Conservation (phyloP, 2,888 invertebrate genomes). For the Sarcophaga caerulescens region DNA sequence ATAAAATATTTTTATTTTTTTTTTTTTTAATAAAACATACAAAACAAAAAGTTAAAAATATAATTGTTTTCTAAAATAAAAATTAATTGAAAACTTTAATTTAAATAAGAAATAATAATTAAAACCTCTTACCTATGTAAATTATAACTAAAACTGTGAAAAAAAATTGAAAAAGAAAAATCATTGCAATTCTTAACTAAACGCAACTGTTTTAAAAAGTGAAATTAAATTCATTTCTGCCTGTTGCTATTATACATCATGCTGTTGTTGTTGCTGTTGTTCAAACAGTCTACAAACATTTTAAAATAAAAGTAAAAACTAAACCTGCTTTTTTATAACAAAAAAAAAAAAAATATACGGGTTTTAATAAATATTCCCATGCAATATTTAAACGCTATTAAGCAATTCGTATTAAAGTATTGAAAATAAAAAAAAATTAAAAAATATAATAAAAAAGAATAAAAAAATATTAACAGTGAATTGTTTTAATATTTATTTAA, state of each 20-base stretch:
- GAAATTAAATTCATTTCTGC: background rate
- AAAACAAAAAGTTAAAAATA: background rate
- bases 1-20: background rate
- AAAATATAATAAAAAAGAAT: too few relatives aligned
- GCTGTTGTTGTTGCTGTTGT: slow-evolving; percentile 12
- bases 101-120: background rate
- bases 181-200: background rate
- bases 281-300: background rate
- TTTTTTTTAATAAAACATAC: background rate
- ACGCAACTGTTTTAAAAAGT: background rate
- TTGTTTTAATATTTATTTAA: background rate
- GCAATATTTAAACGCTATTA: background rate
- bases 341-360: background rate
- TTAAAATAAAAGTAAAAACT: slow-evolving; percentile 6
- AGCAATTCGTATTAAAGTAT: background rate
- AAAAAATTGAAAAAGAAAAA: background rate
- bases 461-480: too few relatives aligned
- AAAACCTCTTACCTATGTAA: background rate
- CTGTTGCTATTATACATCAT: slow-evolving; percentile 16
- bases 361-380: background rate
- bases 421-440: background rate
- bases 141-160: background rate
- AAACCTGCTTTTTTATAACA: background rate
- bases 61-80: background rate
- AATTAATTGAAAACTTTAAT: background rate